Percentiles rank a stretch among this genome's conserved stretches.
Evolutionary conservation across 2,113 vertebrate genomes (phyloP).

Genomic region (Galemys pyrenaicus): DNA sequence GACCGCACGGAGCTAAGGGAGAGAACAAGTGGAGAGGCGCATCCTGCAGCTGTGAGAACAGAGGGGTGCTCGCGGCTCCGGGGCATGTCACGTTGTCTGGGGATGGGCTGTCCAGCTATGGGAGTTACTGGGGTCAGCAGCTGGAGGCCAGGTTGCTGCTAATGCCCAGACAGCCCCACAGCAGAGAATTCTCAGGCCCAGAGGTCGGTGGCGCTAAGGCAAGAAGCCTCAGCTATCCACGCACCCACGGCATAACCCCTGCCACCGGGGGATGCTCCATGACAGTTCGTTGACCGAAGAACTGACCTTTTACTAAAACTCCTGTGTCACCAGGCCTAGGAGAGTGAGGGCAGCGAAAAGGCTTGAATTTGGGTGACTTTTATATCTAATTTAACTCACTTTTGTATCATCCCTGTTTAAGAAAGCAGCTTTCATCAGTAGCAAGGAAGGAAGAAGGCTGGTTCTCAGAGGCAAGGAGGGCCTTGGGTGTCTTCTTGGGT

Average conservation of each 20-base stretch:
- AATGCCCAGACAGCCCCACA: fast-evolving
- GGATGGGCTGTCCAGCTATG: too few species aligned
- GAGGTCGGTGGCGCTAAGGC: fast-evolving
- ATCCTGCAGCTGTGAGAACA: too few species aligned
- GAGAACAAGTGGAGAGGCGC: fast-evolving
- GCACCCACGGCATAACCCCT: neutral
- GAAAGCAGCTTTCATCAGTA: neutral
- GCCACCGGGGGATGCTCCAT: fast-evolving
- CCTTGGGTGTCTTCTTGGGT: too few species aligned
- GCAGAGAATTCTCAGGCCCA: neutral
- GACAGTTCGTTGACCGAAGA: neutral
- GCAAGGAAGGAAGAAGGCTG: too few species aligned
- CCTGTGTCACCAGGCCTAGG: too few species aligned
- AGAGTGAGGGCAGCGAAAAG: neutral
- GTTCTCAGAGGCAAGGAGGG: neutral
- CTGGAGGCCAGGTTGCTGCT: too few species aligned
- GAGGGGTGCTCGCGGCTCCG: too few species aligned
- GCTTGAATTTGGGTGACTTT: neutral
- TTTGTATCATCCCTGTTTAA: neutral
- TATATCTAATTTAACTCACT: neutral
- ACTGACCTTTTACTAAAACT: neutral
- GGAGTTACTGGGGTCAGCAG: too few species aligned
- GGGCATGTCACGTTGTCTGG: too few species aligned
- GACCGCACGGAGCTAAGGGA: fast-evolving
- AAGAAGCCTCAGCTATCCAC: neutral